Evolutionary conservation across 1,140 invertebrate species (phyloP), one percentile per base, ranked within the genome.

Genomic region (Delia radicum): DNA sequence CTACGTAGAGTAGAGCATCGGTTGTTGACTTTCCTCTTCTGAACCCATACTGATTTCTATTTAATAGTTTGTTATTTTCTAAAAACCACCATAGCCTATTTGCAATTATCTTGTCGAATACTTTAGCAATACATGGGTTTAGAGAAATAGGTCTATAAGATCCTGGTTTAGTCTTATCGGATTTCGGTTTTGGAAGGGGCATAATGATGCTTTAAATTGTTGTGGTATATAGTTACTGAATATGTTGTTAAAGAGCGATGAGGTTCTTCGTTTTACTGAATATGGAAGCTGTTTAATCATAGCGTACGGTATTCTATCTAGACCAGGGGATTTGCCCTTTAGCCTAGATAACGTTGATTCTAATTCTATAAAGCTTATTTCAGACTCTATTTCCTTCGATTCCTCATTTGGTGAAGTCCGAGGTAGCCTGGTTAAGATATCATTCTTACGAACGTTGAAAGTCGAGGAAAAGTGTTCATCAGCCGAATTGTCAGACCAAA

Each of bases 31-130:
- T n/a, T n/a, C n/a, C n/a, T n/a, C n/a, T n/a, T n/a, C n/a, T n/a
- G n/a, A n/a, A n/a, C n/a, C n/a, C n/a, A n/a, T n/a, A n/a, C n/a
- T n/a, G n/a, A n/a, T n/a, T n/a, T n/a, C n/a, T n/a, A n/a, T n/a
- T n/a, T n/a, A n/a, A n/a, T n/a, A n/a, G n/a, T n/a, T n/a, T n/a
- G n/a, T n/a, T n/a, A n/a, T n/a, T n/a, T n/a, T n/a, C n/a, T n/a
- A n/a, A n/a, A n/a, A n/a, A n/a, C n/a, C n/a, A n/a, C n/a, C n/a
- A n/a, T n/a, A n/a, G n/a, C n/a, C n/a, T n/a, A n/a, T n/a, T n/a
- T n/a, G n/a, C n/a, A n/a, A n/a, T n/a, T n/a, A 72, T 46, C 55
- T 76, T 72, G 15, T 76, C 75, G 31, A 72, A 37, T 31, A 65
- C 27, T 48, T 76, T 72, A 12, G 75, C 26, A 3, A 24, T 29